Conservation (phyloP, 2,888 invertebrate genomes). For the Noctua fimbriata region DNA sequence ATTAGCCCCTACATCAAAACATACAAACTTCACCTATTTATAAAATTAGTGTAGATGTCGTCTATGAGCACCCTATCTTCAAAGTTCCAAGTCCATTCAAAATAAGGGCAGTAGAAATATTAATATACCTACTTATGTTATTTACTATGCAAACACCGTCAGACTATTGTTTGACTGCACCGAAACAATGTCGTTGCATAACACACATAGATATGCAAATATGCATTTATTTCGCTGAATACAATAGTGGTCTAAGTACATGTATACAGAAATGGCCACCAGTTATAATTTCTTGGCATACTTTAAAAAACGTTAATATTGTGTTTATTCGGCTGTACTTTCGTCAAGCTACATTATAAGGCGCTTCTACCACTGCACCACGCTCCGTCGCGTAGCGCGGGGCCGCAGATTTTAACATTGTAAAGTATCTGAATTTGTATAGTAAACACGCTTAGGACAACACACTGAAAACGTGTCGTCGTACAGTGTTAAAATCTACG, state of each 20-base stretch:
- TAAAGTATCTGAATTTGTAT: too few species aligned
- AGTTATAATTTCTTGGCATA: neutral
- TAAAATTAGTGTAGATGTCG: neutral
- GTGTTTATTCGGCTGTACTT: neutral
- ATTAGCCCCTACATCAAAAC: neutral
- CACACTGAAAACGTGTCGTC: too few species aligned
- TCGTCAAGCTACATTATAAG: too few species aligned
- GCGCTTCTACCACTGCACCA: too few species aligned
- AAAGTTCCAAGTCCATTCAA: slow-evolving; percentile 4
- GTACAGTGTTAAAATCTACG: too few species aligned
- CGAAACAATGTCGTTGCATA: slow-evolving; percentile 59
- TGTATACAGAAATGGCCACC: neutral
- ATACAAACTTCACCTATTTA: neutral
- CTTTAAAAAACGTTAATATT: neutral
- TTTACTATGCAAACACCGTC: slow-evolving; percentile 44
- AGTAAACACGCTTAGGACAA: too few species aligned
- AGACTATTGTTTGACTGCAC: slow-evolving; percentile 48
- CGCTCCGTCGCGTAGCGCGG: too few species aligned
- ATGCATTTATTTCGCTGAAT: slow-evolving; percentile 45
- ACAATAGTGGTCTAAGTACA: slow-evolving; percentile 41
- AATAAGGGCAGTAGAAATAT: slow-evolving; percentile 24
- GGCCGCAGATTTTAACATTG: too few species aligned
- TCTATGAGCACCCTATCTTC: neutral
- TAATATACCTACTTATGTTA: neutral
- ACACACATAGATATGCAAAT: slow-evolving; percentile 59